Evolutionary conservation across 2,113 vertebrate genomes (phyloP).

Genomic region (Mirza zaza): DNA sequence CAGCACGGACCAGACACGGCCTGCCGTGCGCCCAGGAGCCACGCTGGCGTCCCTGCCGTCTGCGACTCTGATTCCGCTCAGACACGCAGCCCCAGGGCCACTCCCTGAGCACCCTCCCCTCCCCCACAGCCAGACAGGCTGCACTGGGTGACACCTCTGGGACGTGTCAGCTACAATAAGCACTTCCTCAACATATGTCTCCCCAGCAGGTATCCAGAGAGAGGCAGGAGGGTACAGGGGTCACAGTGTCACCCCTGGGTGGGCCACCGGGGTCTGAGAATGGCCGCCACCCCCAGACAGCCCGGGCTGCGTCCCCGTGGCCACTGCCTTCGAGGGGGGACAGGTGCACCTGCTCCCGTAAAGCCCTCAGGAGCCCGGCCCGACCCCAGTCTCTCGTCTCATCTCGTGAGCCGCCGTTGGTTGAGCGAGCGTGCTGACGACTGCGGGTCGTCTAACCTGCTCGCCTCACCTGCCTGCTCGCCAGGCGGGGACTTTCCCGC

Average conservation of each 20-base stretch:
- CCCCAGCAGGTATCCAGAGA: too few relatives aligned
- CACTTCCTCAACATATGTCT: too few relatives aligned
- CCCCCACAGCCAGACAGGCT: not conserved
- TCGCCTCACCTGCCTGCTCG: rapidly evolving
- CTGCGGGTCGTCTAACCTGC: rapidly evolving
- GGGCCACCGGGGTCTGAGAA: too few relatives aligned
- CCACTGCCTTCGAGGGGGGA: too few relatives aligned
- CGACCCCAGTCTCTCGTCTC: not conserved
- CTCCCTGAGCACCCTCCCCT: not conserved
- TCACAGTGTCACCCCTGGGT: too few relatives aligned
- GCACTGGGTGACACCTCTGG: not conserved
- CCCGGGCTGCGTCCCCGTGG: too few relatives aligned
- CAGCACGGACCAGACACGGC: not conserved
- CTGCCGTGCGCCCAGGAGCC: too few relatives aligned
- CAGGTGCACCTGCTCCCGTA: too few relatives aligned
- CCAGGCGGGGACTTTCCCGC: rapidly evolving
- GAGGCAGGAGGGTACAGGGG: too few relatives aligned
- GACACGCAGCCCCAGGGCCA: not conserved
- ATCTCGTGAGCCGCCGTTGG: rapidly evolving
- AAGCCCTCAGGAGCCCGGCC: not conserved
- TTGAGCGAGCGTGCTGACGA: rapidly evolving
- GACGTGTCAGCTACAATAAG: too few relatives aligned
- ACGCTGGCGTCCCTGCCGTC: not conserved
- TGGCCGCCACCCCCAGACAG: too few relatives aligned
- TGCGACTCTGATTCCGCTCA: too few relatives aligned